Evolutionary conservation across 2,113 vertebrate species (phyloP).

Genomic region (Mohoua ochrocephala): DNA sequence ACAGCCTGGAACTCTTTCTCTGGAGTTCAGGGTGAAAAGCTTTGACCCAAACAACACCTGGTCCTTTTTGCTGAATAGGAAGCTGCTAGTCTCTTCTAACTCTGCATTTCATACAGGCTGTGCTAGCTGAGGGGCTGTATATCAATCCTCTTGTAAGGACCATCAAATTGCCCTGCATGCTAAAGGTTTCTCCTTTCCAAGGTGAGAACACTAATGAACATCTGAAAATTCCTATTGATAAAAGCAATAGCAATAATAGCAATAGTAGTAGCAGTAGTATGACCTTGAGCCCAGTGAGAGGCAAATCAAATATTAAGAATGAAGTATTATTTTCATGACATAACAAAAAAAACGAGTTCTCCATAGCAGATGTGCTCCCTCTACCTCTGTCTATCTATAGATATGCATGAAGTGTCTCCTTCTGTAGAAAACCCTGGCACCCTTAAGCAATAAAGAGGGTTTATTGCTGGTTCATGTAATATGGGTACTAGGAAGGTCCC

Average conservation of each 20-base stretch:
- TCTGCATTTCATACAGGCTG: neutral
- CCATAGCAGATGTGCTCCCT: neutral
- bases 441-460: neutral
- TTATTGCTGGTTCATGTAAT: neutral
- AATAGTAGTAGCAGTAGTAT: neutral
- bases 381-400: neutral
- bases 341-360: neutral
- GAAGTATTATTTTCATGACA: neutral
- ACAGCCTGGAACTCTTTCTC: neutral
- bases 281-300: neutral
- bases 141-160: neutral
- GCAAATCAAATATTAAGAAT: neutral
- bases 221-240: neutral
- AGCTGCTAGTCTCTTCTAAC: neutral
- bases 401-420: neutral
- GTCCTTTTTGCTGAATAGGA: neutral
- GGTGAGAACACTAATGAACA: neutral
- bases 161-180: neutral
- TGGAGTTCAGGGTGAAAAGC: neutral
- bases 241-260: neutral
- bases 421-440: neutral
- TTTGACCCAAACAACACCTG: fast-evolving
- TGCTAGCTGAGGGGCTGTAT: neutral
- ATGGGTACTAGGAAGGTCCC: neutral
- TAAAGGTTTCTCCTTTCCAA: neutral